Evolutionary conservation across 2,888 invertebrate species (phyloP), one percentile per base, ranked within the genome.

Genomic region (Dolomedes plantarius): DNA sequence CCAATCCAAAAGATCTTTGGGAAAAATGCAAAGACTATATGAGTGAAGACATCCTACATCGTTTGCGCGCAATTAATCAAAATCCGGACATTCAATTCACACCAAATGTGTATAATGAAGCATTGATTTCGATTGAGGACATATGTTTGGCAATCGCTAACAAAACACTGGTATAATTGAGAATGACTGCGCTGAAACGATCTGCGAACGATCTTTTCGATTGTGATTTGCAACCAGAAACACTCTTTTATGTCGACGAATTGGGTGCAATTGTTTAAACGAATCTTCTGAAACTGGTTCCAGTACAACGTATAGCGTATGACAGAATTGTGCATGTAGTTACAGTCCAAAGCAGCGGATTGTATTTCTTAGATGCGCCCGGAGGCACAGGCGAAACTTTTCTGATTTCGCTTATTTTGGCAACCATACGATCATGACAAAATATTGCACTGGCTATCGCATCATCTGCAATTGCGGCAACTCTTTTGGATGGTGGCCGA

Each of bases 381-480:
- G 65, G 65, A 5, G 65, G 65, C 6, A 29, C 65, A 7, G 65
- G 65, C 13, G 65, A 65, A 65, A 65, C 65, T 16, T 65, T 29
- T n/a, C n/a, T 65, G 5, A 65, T 32, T 7, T 27, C 19, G 19
- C 31, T 65, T 29, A 31, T 65, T 16, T 32, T 65, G 7, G 1
- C 65, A 2, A 19, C 65, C n/a, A 29, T 65, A 19, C 31, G 31
- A 6, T 0, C 32, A 7, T 13, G 32, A 0, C 9, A 32, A 9
- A 16, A 27, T 3, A 32, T 65, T 7, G 88, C 88, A 1, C 32
- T 89, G 41, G 78, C 88, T 0, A 41, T 90, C 28, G 89, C 90
- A n/a, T 90, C 88, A 23, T 89, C 89, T 5, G 90, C 91, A 7
- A 90, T 90, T 32, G 90, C 90, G 11, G 89, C 90, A 0, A 79